A percentile compares a stretch with the other conserved stretches of the same genome.
Evolutionary conservation across 2,888 invertebrate genomes (phyloP).

Genomic region (Zaprionus obscuricornis): DNA sequence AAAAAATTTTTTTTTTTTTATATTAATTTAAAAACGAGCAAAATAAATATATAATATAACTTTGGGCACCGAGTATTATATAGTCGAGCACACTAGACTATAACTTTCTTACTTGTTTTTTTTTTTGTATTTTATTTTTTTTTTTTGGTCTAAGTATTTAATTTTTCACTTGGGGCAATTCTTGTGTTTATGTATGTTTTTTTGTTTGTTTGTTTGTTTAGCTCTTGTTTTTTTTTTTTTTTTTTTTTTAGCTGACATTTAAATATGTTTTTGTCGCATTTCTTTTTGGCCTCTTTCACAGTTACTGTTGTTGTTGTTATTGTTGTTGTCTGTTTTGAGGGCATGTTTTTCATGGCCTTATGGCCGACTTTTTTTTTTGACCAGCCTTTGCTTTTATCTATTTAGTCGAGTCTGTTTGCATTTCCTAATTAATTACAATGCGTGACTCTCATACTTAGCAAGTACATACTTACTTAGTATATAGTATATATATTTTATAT

Average conservation of each 20-base stretch:
- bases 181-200: background rate
- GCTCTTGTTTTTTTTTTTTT: background rate
- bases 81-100: conserved; percentile 18
- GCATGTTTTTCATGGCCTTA: conserved; percentile 28
- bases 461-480: conserved; percentile 24
- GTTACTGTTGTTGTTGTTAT: background rate
- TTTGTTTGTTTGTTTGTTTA: background rate
- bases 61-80: too few relatives aligned
- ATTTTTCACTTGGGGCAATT: conserved; percentile 4
- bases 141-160: too few relatives aligned
- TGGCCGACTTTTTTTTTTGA: conserved; percentile 20
- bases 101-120: conserved; percentile 11
- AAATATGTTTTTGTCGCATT: conserved; percentile 36
- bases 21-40: too few relatives aligned
- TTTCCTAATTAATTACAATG: conserved; percentile 73
- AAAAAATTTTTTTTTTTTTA: too few relatives aligned
- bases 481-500: too few relatives aligned
- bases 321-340: background rate
- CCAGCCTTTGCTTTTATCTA: conserved; percentile 53
- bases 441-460: conserved; percentile 70
- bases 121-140: conserved; percentile 14
- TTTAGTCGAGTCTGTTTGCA: conserved; percentile 67
- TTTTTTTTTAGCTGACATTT: conserved; percentile 32
- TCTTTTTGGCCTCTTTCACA: background rate
- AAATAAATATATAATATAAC: too few relatives aligned